These are phyloP conservation scores for Plestiodon gilberti DNA, from an alignment of 2,113 vertebrate genomes.

Conservation along the genomic window DNA sequence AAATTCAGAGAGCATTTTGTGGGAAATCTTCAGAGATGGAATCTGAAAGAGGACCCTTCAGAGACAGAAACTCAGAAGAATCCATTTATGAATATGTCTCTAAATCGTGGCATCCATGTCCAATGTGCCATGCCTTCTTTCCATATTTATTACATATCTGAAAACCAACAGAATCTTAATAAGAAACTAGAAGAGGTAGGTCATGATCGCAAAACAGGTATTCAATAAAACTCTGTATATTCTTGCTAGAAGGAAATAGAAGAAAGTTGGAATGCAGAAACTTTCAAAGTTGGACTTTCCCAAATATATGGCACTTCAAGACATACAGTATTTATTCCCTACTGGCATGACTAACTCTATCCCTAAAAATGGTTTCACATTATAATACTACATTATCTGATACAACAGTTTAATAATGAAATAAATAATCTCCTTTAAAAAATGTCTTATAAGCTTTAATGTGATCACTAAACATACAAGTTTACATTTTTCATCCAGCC, in stretches of 20 bases:
- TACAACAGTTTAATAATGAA: background rate
- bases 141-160: background rate
- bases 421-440: background rate
- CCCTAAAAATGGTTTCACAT: slow-evolving; percentile 39
- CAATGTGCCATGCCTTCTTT: background rate
- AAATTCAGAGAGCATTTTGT: background rate
- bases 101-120: too few species aligned
- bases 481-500: too few species aligned
- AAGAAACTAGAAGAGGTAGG: background rate
- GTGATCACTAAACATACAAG: too few species aligned
- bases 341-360: slow-evolving; percentile 18
- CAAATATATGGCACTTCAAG: slow-evolving; percentile 31
- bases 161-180: background rate
- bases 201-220: background rate
- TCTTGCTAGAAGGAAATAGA: slow-evolving; percentile 43
- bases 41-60: too few species aligned
- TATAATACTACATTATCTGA: background rate
- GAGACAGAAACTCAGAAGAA: background rate
- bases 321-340: slow-evolving; percentile 31
- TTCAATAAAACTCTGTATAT: background rate
- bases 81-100: background rate
- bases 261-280: slow-evolving; percentile 42
- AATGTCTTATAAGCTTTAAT: background rate
- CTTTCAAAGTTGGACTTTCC: slow-evolving; percentile 32
- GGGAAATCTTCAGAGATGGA: background rate